Evolutionary conservation across 2,888 invertebrate genomes (phyloP).

Genomic region (Mechanitis messenoides): DNA sequence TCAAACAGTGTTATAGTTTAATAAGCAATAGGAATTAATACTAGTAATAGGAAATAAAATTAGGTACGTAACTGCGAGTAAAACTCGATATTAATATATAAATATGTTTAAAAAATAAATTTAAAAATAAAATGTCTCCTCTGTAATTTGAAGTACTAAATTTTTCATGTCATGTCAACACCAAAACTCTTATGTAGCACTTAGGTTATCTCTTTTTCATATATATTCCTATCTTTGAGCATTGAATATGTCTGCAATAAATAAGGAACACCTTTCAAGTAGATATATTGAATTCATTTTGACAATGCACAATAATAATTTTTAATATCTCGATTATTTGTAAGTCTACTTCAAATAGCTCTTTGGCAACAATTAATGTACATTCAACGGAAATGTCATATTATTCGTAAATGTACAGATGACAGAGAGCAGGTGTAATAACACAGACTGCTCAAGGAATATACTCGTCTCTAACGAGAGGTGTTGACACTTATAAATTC

Average conservation of each 20-base stretch:
- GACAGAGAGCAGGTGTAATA: constrained; percentile 2
- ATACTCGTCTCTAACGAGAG: too few relatives aligned
- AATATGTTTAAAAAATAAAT: too few relatives aligned
- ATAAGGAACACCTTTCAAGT: neutral
- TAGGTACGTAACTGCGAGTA: too few relatives aligned
- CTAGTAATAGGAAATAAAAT: too few relatives aligned
- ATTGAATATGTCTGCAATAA: neutral
- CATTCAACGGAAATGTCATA: constrained; percentile 1
- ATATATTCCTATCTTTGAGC: constrained; percentile 2
- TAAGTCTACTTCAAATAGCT: neutral
- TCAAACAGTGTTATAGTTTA: too few relatives aligned
- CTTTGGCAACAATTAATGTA: neutral
- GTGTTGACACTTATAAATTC: neutral
- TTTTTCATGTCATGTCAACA: neutral
- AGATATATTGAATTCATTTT: neutral
- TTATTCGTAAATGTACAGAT: constrained; percentile 2
- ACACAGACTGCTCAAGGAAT: neutral
- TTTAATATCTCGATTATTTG: neutral
- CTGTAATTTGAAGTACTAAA: neutral
- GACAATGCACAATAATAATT: neutral
- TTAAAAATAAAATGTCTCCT: too few relatives aligned
- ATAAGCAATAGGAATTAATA: too few relatives aligned
- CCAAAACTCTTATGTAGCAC: neutral
- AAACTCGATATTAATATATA: too few relatives aligned
- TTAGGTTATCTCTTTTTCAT: constrained; percentile 5